phyloP scores from a whole-genome alignment of 2,113 vertebrate genomes.

The Rhagologus leucostigma region DNA sequence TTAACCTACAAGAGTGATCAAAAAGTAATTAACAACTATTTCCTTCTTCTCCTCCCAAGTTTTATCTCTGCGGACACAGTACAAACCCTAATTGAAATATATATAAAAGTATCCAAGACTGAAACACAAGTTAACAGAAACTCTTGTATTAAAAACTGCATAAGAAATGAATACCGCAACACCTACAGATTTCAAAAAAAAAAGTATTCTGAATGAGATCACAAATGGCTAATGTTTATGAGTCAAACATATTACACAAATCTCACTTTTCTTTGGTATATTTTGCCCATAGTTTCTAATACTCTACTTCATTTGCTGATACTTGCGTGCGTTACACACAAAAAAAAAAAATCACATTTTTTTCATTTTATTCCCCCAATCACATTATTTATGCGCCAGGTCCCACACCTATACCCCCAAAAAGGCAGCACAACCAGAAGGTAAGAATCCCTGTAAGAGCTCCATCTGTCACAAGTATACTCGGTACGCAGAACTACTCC shows the following conservation, averaged over 20 bases:
- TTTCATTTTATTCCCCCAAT: neutral
- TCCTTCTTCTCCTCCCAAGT: neutral
- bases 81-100: neutral
- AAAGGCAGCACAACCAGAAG: neutral
- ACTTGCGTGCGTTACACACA: accelerated
- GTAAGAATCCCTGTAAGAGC: neutral
- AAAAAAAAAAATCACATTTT: neutral
- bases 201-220: neutral
- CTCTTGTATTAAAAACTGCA: neutral
- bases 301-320: neutral
- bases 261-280: neutral
- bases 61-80: neutral
- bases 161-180: neutral
- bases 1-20: neutral
- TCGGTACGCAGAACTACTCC: neutral
- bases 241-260: neutral
- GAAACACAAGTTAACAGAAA: neutral
- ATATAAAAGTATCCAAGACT: neutral
- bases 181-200: neutral
- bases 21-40: neutral
- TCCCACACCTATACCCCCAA: neutral
- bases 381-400: neutral
- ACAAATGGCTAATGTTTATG: neutral
- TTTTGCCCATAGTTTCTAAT: too few species aligned
- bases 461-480: neutral